A percentile compares a stretch with the other conserved stretches of the same genome.
These are phyloP conservation scores for Ichneumoninae sp. DNA, from an alignment of 2,888 invertebrate species.

Conservation along the genomic window DNA sequence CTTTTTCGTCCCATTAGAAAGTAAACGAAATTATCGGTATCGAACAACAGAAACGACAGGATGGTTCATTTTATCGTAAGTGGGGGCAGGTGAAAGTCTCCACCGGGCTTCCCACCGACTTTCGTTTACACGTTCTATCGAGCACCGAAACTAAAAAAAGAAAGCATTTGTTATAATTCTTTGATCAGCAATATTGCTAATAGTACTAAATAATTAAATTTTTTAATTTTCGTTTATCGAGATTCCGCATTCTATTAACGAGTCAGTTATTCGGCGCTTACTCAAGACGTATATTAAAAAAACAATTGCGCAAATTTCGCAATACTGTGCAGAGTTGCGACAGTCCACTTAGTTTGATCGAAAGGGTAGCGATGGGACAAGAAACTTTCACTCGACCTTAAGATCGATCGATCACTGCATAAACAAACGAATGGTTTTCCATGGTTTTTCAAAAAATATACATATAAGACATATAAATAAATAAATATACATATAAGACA, in stretches of 20 bases:
- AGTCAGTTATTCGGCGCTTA: not conserved
- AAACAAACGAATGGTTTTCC: too few relatives aligned
- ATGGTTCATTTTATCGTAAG: not conserved
- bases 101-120: not conserved
- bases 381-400: conserved; percentile 4
- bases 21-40: too few relatives aligned
- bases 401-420: not conserved
- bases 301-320: not conserved
- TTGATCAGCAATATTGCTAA: not conserved
- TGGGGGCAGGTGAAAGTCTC: not conserved
- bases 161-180: too few relatives aligned
- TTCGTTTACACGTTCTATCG: not conserved
- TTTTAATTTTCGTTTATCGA: not conserved
- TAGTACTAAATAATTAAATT: not conserved
- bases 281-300: not conserved
- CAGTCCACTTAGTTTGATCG: not conserved
- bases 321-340: not conserved
- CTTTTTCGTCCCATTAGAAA: too few relatives aligned
- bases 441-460: too few relatives aligned
- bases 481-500: too few relatives aligned
- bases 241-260: not conserved
- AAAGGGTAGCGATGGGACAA: not conserved
- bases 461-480: not conserved
- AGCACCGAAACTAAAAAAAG: not conserved
- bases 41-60: not conserved